A percentile compares a stretch with the other conserved stretches of the same genome.
Conservation (phyloP, 2,113 vertebrate species). For the Atherinomorus stipes region DNA sequence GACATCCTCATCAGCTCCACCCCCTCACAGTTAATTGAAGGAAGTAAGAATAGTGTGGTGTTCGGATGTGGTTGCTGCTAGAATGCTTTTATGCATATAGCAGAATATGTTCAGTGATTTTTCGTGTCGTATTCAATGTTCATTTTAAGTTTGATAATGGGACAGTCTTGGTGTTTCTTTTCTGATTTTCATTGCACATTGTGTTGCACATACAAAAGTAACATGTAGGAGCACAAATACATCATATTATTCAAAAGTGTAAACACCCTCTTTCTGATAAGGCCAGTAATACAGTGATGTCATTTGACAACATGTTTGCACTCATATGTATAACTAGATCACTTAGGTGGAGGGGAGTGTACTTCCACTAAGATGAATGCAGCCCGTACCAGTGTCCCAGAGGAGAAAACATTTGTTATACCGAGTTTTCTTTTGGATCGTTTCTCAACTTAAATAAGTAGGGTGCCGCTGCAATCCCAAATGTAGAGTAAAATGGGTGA, state of each 20-base stretch:
- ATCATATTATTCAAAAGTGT: constrained; percentile 15
- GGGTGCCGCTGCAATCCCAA: constrained; percentile 55
- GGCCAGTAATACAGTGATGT: neutral
- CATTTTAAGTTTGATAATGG: constrained; percentile 22
- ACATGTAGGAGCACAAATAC: neutral
- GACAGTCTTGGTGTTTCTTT: constrained; percentile 18
- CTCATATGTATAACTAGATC: constrained; percentile 54
- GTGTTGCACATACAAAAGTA: neutral
- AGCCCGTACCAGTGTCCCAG: constrained; percentile 50
- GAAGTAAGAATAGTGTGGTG: constrained; percentile 32
- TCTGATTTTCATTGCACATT: constrained; percentile 4
- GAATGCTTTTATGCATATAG: constrained; percentile 38
- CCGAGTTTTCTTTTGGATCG: constrained; percentile 68
- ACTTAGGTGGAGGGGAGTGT: constrained; percentile 18
- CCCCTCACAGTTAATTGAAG: constrained; percentile 53
- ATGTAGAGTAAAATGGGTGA: constrained; percentile 72
- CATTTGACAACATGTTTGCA: constrained; percentile 52
- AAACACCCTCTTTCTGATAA: neutral
- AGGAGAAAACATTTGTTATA: constrained; percentile 81
- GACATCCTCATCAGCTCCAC: constrained; percentile 69
- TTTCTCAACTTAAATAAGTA: constrained; percentile 83
- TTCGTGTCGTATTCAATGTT: constrained; percentile 4
- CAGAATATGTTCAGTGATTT: constrained; percentile 23
- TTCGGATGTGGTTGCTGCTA: constrained; percentile 49
- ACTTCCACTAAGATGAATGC: constrained; percentile 69